Evolutionary conservation across 1,140 invertebrate genomes (phyloP).

Genomic region (Venturia canescens): DNA sequence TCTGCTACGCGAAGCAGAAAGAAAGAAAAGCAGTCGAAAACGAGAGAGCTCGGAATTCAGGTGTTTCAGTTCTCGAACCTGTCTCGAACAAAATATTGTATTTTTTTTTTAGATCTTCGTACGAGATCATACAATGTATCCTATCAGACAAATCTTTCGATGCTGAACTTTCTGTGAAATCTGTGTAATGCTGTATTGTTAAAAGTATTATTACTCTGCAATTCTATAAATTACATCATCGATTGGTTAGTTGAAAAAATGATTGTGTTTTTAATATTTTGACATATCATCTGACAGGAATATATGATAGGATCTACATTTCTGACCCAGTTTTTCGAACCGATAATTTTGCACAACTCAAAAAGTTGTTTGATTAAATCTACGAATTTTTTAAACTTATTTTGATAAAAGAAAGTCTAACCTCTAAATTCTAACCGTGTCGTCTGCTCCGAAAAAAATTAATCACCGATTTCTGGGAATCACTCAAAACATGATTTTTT

Average conservation of each 20-base stretch:
- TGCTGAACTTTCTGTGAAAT: constrained; percentile 8
- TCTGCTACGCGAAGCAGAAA: neutral
- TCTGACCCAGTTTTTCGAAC: too few species aligned
- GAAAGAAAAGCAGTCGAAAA: neutral
- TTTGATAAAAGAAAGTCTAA: neutral
- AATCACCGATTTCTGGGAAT: neutral
- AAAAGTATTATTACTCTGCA: constrained; percentile 27
- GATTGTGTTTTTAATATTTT: constrained; percentile 9
- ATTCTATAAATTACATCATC: constrained; percentile 50
- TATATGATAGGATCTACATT: too few species aligned
- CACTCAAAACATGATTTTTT: too few species aligned
- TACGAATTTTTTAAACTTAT: neutral
- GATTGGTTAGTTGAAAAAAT: constrained; percentile 41
- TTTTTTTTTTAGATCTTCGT: constrained; percentile 2
- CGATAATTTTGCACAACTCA: neutral
- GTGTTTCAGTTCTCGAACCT: constrained; percentile 53
- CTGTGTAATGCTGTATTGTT: constrained; percentile 31
- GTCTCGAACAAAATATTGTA: constrained; percentile 40
- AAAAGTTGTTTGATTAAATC: neutral
- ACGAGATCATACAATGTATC: neutral
- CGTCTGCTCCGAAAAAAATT: constrained; percentile 16
- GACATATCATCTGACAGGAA: neutral
- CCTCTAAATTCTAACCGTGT: constrained; percentile 36
- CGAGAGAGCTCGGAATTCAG: constrained; percentile 53
- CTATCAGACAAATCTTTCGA: constrained; percentile 11